A percentile compares a stretch with the other conserved stretches of the same genome.
Conservation (phyloP, 2,888 invertebrate genomes). For the Bellardia bayeri region DNA sequence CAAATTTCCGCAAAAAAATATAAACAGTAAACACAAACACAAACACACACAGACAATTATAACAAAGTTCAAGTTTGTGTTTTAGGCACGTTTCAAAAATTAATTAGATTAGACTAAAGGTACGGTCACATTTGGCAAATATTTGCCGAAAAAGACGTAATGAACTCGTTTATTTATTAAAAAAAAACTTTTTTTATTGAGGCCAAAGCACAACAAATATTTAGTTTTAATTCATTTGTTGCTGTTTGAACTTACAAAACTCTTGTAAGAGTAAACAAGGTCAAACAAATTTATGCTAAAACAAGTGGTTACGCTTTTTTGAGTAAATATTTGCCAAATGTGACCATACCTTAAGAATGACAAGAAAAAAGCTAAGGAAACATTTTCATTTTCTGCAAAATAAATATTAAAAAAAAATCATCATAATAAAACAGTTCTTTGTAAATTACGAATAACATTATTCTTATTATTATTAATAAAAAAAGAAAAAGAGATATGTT, state of each 20-base stretch:
- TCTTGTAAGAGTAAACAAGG: too few relatives aligned
- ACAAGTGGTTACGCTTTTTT: too few relatives aligned
- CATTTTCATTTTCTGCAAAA: conserved; percentile 3
- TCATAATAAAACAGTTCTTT: conserved; percentile 32
- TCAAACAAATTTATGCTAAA: too few relatives aligned
- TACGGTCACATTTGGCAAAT: too few relatives aligned
- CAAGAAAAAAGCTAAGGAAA: not conserved
- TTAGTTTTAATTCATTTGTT: too few relatives aligned
- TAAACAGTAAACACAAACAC: not conserved
- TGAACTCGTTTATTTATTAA: too few relatives aligned
- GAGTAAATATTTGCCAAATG: too few relatives aligned
- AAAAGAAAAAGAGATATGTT: not conserved
- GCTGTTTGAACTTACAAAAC: too few relatives aligned
- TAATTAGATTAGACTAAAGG: conserved; percentile 49
- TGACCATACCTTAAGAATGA: not conserved
- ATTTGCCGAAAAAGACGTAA: too few relatives aligned
- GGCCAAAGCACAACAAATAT: too few relatives aligned
- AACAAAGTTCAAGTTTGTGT: conserved; percentile 61
- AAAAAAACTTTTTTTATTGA: too few relatives aligned
- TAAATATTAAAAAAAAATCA: not conserved
- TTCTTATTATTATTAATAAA: not conserved
- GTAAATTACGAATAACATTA: not conserved
- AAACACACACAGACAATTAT: conserved; percentile 3
- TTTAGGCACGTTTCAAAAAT: conserved; percentile 68
- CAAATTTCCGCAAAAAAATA: not conserved